Percentiles rank a stretch among this genome's conserved stretches.
Evolutionary conservation across 2,888 invertebrate genomes (phyloP).

Genomic region (Drosophila putrida): DNA sequence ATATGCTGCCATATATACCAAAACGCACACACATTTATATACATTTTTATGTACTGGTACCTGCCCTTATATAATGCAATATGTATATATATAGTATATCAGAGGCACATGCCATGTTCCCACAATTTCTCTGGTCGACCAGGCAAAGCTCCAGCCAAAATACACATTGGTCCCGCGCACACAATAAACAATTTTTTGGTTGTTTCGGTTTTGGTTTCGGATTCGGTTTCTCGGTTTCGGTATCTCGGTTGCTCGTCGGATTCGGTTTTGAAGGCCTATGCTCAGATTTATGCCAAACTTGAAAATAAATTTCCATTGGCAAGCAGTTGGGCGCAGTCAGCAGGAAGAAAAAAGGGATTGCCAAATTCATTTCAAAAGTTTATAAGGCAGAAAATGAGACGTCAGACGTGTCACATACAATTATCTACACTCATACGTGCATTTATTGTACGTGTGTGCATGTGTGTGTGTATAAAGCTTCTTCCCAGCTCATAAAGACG

Average conservation of each 20-base stretch:
- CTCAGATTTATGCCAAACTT: constrained; percentile 64
- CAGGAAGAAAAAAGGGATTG: constrained; percentile 35
- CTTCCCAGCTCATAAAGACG: neutral
- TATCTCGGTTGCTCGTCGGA: neutral
- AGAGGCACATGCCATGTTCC: constrained; percentile 57
- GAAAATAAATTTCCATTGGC: constrained; percentile 65
- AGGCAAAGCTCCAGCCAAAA: constrained; percentile 37
- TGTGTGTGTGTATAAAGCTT: neutral
- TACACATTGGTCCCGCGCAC: constrained; percentile 42
- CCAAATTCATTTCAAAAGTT: constrained; percentile 58
- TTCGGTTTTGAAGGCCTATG: constrained; percentile 32
- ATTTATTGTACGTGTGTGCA: neutral
- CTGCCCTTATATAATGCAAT: constrained; percentile 22
- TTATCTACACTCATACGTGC: constrained; percentile 21
- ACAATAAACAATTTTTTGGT: constrained; percentile 53
- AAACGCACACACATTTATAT: constrained; percentile 13
- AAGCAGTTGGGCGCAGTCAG: constrained; percentile 25
- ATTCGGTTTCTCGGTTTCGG: constrained; percentile 12
- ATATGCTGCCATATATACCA: constrained; percentile 43
- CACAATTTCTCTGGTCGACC: constrained; percentile 40
- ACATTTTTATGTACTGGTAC: constrained; percentile 24
- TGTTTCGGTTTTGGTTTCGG: constrained; percentile 30
- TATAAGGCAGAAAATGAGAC: constrained; percentile 70
- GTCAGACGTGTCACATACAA: constrained; percentile 66
- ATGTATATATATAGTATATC: neutral